Conservation (phyloP, 2,888 invertebrate species). For the Apotomis turbidana region DNA sequence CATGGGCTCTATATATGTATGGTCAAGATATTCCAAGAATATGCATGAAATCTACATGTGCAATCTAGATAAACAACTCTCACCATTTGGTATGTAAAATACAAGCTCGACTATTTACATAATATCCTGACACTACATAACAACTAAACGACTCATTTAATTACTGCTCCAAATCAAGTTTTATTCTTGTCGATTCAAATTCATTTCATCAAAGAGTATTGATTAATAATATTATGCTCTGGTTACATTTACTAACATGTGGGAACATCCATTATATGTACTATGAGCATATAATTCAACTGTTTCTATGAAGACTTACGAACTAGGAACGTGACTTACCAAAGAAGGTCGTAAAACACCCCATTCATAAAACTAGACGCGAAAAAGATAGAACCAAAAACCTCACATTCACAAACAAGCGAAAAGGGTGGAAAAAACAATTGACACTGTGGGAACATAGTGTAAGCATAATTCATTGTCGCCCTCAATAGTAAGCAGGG, state of each 20-base stretch:
- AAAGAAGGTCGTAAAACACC: too few relatives aligned
- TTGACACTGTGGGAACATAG: conserved; percentile 24
- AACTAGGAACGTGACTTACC: too few relatives aligned
- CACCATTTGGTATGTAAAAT: conserved; percentile 7
- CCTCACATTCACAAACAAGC: not conserved
- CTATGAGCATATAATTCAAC: too few relatives aligned
- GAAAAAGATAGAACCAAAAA: not conserved
- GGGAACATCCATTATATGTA: too few relatives aligned
- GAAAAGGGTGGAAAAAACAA: conserved; percentile 16
- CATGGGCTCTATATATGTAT: not conserved
- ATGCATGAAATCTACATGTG: conserved; percentile 21
- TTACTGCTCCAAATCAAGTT: not conserved
- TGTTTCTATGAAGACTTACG: too few relatives aligned
- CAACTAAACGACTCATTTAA: not conserved
- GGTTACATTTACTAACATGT: too few relatives aligned
- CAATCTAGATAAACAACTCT: conserved; percentile 21
- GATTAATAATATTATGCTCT: too few relatives aligned
- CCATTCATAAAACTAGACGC: too few relatives aligned
- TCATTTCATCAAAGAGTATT: too few relatives aligned
- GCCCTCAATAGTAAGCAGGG: conserved; percentile 54
- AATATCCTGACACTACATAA: not conserved
- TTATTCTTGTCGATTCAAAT: too few relatives aligned
- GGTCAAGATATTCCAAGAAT: conserved; percentile 12
- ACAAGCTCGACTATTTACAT: not conserved
- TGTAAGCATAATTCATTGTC: conserved; percentile 48